Evolutionary conservation across 1,140 invertebrate genomes (phyloP).

Genomic region (Metaphire vulgaris): DNA sequence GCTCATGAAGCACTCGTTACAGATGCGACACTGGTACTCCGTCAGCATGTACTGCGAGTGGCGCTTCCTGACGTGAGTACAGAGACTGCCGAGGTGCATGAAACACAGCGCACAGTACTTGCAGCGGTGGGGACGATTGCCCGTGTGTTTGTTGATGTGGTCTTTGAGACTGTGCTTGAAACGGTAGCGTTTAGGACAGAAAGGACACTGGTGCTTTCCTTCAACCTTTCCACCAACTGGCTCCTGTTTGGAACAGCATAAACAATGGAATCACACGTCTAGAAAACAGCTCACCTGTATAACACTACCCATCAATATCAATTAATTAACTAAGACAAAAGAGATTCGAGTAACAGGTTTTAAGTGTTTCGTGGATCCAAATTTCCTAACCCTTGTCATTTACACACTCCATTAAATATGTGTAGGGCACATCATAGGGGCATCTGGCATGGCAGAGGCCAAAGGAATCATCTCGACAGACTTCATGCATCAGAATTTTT

Average conservation of each 20-base stretch:
- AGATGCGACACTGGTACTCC: constrained; percentile 27
- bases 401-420: too few species aligned
- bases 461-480: too few species aligned
- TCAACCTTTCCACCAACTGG: constrained; percentile 10
- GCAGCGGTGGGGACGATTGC: constrained; percentile 27
- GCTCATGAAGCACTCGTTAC: constrained; percentile 19
- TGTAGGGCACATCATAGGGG: too few species aligned
- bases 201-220: constrained; percentile 28
- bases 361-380: too few species aligned
- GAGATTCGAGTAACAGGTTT: too few species aligned
- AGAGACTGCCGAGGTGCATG: constrained; percentile 28
- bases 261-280: too few species aligned
- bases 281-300: too few species aligned
- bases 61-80: constrained; percentile 25
- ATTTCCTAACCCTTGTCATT: too few species aligned
- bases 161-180: constrained; percentile 31
- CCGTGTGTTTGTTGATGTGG: constrained; percentile 30
- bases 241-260: not conserved
- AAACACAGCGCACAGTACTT: constrained; percentile 25
- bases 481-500: too few species aligned
- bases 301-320: too few species aligned
- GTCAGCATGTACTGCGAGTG: constrained; percentile 8
- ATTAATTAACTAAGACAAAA: too few species aligned
- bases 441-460: too few species aligned
- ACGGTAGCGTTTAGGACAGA: constrained; percentile 26